A percentile compares a stretch with the other conserved stretches of the same genome.
Evolutionary conservation across 2,113 vertebrate genomes (phyloP).

Genomic region (Collichthys lucidus): DNA sequence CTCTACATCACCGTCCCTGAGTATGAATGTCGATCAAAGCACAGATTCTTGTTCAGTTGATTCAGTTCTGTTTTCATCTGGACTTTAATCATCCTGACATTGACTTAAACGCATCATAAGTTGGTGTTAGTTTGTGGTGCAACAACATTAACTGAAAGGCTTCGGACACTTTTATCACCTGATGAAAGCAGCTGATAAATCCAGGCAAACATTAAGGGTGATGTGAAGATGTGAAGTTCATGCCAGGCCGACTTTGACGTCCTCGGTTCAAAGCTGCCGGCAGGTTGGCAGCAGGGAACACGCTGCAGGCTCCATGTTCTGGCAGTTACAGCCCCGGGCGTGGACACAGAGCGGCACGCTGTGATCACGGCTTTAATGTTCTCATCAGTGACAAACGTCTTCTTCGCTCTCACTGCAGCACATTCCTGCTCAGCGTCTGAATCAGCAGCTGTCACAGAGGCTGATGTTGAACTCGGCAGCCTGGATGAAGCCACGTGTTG

Average conservation of each 20-base stretch:
- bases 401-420: background rate
- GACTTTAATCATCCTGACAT: background rate
- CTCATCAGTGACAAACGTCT: no score
- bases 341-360: background rate
- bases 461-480: conserved; percentile 1
- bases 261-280: conserved; percentile 35
- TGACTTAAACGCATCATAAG: background rate
- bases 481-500: background rate
- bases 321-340: conserved; percentile 46
- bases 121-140: no score
- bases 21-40: background rate
- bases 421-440: conserved; percentile 4
- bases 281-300: conserved; percentile 30
- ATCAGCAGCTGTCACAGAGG: conserved; percentile 21
- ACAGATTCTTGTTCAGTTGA: background rate
- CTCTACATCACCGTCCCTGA: background rate
- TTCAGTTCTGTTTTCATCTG: background rate
- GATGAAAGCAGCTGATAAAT: background rate
- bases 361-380: no score
- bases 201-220: conserved; percentile 14
- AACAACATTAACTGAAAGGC: background rate
- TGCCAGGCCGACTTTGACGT: conserved; percentile 6
- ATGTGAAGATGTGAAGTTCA: background rate
- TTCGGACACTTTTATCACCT: background rate
- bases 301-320: conserved; percentile 53